Conservation (phyloP, 2,888 invertebrate genomes). For the Noctuana brunneofusca region DNA sequence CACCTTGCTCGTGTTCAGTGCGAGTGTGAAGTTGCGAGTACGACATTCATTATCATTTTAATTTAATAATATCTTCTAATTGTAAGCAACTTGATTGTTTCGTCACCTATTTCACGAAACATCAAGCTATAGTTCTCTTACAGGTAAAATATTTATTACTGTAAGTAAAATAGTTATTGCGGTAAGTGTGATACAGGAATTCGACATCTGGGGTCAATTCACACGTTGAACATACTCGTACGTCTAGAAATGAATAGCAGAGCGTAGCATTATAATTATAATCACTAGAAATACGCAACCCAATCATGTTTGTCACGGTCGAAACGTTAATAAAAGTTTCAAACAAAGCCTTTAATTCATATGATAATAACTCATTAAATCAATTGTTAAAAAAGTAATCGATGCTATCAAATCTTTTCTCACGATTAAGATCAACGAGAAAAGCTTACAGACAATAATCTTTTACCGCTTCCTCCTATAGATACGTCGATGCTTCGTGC, state of each 20-base stretch:
- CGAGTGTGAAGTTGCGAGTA: background rate
- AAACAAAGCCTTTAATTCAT: background rate
- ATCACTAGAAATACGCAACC: background rate
- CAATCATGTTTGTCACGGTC: background rate
- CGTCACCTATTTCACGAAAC: no score
- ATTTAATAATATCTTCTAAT: no score
- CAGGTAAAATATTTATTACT: no score
- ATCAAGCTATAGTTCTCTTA: no score
- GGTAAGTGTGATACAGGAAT: no score
- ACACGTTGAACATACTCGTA: background rate
- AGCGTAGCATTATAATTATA: background rate
- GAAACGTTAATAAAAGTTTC: background rate
- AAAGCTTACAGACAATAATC: constrained; percentile 6
- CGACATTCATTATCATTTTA: background rate
- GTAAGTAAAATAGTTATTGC: no score
- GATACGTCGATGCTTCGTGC: constrained; percentile 24
- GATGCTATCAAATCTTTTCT: constrained; percentile 20
- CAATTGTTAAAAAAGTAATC: constrained; percentile 1
- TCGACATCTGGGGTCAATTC: no score
- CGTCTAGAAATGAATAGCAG: background rate
- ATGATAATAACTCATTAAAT: constrained; percentile 1
- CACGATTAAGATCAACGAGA: constrained; percentile 29
- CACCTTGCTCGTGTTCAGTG: background rate
- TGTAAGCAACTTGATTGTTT: no score
- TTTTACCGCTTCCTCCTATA: constrained; percentile 24